These are phyloP conservation scores for Gonocerus acuteangulatus DNA, from an alignment of 2,888 invertebrate genomes.

Conservation along the genomic window DNA sequence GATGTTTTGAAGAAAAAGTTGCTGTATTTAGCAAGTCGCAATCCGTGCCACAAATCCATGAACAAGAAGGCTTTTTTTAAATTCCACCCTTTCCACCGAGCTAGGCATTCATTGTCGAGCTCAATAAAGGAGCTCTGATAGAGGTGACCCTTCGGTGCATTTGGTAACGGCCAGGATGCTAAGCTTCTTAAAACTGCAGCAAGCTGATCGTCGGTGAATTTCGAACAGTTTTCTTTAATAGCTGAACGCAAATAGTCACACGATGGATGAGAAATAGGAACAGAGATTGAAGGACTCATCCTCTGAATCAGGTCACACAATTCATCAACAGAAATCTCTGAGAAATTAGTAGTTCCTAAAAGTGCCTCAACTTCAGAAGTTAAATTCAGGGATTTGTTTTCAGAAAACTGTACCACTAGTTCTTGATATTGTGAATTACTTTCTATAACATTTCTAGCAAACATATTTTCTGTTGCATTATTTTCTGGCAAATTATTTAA, in stretches of 20 bases:
- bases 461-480: neutral
- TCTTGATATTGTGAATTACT: neutral
- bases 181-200: conserved; percentile 49
- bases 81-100: conserved; percentile 48
- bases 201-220: conserved; percentile 53
- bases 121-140: conserved; percentile 59
- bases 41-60: conserved; percentile 57
- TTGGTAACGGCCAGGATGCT: conserved; percentile 48
- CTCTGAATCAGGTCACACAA: neutral
- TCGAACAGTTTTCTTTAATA: conserved; percentile 48
- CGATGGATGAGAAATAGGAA: conserved; percentile 12
- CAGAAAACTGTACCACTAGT: neutral
- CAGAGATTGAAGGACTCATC: neutral
- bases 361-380: neutral
- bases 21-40: conserved; percentile 50
- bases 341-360: neutral
- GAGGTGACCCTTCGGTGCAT: conserved; percentile 50
- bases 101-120: conserved; percentile 57
- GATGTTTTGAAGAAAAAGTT: conserved; percentile 52
- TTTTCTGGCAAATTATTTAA: no score
- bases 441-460: conserved; percentile 1
- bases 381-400: neutral
- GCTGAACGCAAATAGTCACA: conserved; percentile 22
- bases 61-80: conserved; percentile 51
- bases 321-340: neutral